Evolutionary conservation across 2,113 vertebrate species (phyloP).

Genomic region (Sturnus vulgaris): DNA sequence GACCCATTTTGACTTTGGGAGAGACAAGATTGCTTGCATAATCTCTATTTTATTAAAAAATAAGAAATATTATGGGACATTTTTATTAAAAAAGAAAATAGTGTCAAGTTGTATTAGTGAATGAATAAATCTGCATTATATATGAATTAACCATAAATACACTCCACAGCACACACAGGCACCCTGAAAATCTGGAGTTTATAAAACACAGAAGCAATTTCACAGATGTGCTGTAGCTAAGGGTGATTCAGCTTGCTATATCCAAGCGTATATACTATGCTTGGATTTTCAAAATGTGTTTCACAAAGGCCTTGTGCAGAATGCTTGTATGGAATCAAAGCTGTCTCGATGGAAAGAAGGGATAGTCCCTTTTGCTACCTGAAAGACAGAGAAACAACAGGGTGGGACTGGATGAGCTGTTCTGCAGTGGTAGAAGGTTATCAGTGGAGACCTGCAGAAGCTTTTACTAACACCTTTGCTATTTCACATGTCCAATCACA

Average conservation of each 20-base stretch:
- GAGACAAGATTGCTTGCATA: constrained; percentile 33
- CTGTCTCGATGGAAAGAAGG: not conserved
- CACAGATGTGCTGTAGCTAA: not conserved
- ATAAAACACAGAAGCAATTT: not conserved
- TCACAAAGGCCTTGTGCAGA: not conserved
- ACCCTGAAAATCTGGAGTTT: not conserved
- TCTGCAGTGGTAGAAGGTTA: not conserved
- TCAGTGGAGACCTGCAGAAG: not conserved
- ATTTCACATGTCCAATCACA: not conserved
- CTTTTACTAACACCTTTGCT: not conserved
- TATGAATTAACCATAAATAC: not conserved
- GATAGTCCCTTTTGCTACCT: not conserved
- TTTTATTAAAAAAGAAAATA: constrained; percentile 57
- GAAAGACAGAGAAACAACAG: not conserved
- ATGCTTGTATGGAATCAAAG: not conserved
- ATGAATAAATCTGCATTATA: constrained; percentile 31
- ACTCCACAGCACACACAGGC: not conserved
- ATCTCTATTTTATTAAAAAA: constrained; percentile 65
- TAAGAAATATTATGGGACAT: not conserved
- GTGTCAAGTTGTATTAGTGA: constrained; percentile 31
- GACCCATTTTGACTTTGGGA: constrained; percentile 7
- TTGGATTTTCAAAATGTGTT: not conserved
- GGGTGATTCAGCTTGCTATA: not conserved
- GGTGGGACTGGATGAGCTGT: not conserved
- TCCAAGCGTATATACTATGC: not conserved